Evolutionary conservation across 2,888 invertebrate species (phyloP), one percentile per base, ranked within the genome.

Genomic region (Himalopsyche japonica): DNA sequence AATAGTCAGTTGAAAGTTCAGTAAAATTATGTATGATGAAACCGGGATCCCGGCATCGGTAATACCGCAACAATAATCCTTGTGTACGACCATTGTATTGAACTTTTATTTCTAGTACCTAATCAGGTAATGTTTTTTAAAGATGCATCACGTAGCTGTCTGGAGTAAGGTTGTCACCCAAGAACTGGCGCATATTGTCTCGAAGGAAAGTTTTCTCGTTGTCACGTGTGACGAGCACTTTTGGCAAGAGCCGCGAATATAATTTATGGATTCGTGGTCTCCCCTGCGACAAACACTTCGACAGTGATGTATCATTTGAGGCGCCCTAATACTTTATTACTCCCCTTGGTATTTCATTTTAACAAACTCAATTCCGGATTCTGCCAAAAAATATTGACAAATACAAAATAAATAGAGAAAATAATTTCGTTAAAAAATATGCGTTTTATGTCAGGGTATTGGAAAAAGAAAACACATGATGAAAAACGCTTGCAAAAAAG

Each of bases 241-340:
- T 57, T 57, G 24, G 57, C 20, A 20, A 57, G 43, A 15, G 15
- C 15, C 43, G 43, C 43, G 43, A 43, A 57, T 57, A 57, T 57
- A 57, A 57, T 57, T 57, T 57, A 57, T 57, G 57, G 57, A 57
- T 57, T 24, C 20, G 15, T 20, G 57, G 57, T 24, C 57, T 57
- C 57, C 57, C 57, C 57, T 57, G 57, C 57, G 57, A 20, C 80
- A 83, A 85, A 86, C 84, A 85, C 85, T 80, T 83, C 86, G 85
- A 86, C 85, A 84, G 82, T 85, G 86, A 86, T 86, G 86, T 85
- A 86, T 86, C 86, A 85, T 85, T 80, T 70, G 32, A 30, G 57
- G 57, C 47, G 30, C 80, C 82, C 37, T 82, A 57, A 57, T 57
- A 57, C 57, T 57, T 20, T 57, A 57, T 57, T 24, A 57, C 57